Conservation (phyloP, 2,113 vertebrate species). For the Azemiops feae region DNA sequence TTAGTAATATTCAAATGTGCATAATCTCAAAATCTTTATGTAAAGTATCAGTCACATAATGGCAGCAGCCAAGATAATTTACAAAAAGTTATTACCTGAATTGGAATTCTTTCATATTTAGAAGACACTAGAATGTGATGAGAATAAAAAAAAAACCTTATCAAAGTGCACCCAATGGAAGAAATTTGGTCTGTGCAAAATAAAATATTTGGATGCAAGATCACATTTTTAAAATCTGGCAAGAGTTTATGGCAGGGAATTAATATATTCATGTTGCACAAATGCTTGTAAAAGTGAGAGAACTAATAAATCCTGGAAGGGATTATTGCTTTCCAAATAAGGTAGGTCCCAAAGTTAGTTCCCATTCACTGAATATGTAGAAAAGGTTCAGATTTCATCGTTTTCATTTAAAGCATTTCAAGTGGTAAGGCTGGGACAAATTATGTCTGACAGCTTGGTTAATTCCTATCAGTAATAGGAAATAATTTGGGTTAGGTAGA, state of each 20-base stretch:
- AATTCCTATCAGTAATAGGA: neutral
- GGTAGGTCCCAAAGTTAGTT: neutral
- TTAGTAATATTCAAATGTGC: conserved; percentile 6
- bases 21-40: conserved; percentile 30
- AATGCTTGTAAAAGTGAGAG: neutral
- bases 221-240: neutral
- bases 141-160: neutral
- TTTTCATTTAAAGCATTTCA: too few relatives aligned
- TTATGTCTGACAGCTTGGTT: neutral
- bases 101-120: neutral
- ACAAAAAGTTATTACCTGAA: neutral
- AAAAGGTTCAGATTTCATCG: neutral
- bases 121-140: neutral
- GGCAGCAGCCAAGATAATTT: neutral
- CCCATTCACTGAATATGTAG: neutral
- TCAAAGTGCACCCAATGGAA: neutral
- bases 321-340: neutral
- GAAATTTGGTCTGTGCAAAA: neutral
- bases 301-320: neutral
- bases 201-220: neutral
- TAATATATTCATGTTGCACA: neutral
- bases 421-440: neutral
- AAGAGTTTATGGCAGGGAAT: neutral
- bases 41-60: conserved; percentile 35
- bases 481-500: neutral